A percentile compares a stretch with the other conserved stretches of the same genome.
These are phyloP conservation scores for Sinocyclocheilus anshuiensis DNA, from an alignment of 2,113 vertebrate genomes.

Conservation along the genomic window DNA sequence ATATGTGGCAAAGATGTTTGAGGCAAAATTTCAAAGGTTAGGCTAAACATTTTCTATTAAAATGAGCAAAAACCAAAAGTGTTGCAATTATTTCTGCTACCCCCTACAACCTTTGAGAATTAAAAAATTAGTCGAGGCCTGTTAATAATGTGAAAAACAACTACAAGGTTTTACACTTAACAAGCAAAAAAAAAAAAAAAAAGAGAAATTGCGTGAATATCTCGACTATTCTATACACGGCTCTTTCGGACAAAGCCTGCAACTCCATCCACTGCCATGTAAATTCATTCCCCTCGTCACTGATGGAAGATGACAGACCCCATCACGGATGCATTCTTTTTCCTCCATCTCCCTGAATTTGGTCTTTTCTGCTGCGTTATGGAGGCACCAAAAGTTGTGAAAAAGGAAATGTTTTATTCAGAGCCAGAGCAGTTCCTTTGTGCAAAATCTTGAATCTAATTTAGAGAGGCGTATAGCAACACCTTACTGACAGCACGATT, in stretches of 20 bases:
- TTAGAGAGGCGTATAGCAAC: constrained; percentile 54
- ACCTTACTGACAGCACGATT: constrained; percentile 52
- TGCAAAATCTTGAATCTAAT: constrained; percentile 57
- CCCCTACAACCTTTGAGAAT: background rate
- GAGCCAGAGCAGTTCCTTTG: constrained; percentile 44
- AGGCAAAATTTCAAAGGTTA: background rate
- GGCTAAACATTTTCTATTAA: background rate
- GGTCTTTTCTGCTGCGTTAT: constrained; percentile 48
- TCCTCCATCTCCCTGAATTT: constrained; percentile 32
- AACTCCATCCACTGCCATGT: constrained; percentile 50
- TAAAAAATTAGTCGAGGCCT: background rate
- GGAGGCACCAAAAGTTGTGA: constrained; percentile 33
- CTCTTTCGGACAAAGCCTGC: constrained; percentile 34
- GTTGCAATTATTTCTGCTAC: background rate
- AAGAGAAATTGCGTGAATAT: background rate
- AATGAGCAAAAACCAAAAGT: background rate
- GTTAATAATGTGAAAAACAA: background rate
- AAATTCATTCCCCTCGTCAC: constrained; percentile 51
- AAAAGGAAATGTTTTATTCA: constrained; percentile 60
- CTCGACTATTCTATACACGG: constrained; percentile 30
- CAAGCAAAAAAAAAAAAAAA: background rate
- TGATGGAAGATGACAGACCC: constrained; percentile 45
- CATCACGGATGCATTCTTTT: constrained; percentile 46
- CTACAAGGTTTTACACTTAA: background rate
- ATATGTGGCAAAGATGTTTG: background rate